phyloP scores from a whole-genome alignment of 2,888 invertebrate species.

The Cepaea hortensis region DNA sequence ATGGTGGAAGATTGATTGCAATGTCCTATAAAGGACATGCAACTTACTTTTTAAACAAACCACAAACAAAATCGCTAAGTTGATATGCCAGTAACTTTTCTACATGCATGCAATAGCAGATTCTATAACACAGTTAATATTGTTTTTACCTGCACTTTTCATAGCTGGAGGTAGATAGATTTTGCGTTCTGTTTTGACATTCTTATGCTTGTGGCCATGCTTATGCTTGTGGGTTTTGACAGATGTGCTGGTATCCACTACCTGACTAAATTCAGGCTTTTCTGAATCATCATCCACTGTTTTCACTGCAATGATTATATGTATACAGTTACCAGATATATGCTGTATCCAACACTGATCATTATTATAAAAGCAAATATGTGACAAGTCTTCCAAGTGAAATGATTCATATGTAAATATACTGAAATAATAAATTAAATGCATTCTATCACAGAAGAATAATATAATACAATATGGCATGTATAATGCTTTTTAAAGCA shows the following conservation, averaged over 20 bases:
- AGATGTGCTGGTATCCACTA: neutral
- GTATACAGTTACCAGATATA: neutral
- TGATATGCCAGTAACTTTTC: no score
- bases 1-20: no score
- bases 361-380: neutral
- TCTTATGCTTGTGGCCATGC: constrained; percentile 35
- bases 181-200: constrained; percentile 50
- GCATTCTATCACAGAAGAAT: no score
- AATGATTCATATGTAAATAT: no score
- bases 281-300: neutral
- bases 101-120: no score
- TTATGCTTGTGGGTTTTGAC: constrained; percentile 39
- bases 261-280: neutral
- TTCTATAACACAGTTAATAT: neutral
- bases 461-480: no score
- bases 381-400: no score
- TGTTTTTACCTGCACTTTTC: constrained; percentile 49
- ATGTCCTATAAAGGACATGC: no score
- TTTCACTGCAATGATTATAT: neutral
- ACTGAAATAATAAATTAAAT: no score
- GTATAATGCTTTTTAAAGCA: no score
- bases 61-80: no score
- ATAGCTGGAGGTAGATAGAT: constrained; percentile 57
- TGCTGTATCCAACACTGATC: neutral
- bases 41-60: no score